Base-by-base conservation (phyloP, 2,797 vertebrate genomes). In the Oreochromis grahami region DNA sequence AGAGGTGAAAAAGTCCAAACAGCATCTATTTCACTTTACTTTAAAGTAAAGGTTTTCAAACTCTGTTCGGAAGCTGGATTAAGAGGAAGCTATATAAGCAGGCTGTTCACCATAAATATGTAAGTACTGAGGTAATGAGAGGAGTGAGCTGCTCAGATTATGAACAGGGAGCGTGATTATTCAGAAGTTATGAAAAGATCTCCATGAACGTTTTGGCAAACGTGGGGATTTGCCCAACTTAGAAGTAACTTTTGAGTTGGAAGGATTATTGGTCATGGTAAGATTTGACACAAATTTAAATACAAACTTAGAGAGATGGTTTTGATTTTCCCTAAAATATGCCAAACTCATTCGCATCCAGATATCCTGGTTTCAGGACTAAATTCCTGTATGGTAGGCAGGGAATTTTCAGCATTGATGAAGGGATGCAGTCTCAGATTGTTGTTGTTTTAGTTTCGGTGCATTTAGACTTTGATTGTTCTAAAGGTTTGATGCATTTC, bases 1-100 rank as follows among this genome's bases (percentile, higher is more conserved):
- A 81, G 52, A 68, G 52, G 26, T 65, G 21, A 87, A 43, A 45
- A 19, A 76, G 10, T 85, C 74, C 15, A 76, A 4, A 72, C 51
- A 41, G 72, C 5, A 9, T 56, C 38, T 65, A 17, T 26, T 50
- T 50, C 8, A 32, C 26, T 19, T 74, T 5, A 29, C 24, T 72
- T 72, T 48, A 0, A 43, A 48, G 19, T 29, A 32, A 72, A 29
- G 15, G 9, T 72, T 48, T 29, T 29, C 41, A 45, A 29, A 45
- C 21, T 45, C 65, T 12, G 43, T 32, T 48, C 0, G 10, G 1
- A 12, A 50, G 13, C 12, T 14, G 63, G 38, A 0, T 68, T 41
- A 68, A 65, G 60, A 65, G 19, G 12, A 41, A 15, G 68, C 26
- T 11, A 8, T 72, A 48, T 72, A 72, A 48, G 24, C 14, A 74